Evolutionary conservation across 1,140 invertebrate genomes (phyloP).

Genomic region (Paraescarpia echinospica): DNA sequence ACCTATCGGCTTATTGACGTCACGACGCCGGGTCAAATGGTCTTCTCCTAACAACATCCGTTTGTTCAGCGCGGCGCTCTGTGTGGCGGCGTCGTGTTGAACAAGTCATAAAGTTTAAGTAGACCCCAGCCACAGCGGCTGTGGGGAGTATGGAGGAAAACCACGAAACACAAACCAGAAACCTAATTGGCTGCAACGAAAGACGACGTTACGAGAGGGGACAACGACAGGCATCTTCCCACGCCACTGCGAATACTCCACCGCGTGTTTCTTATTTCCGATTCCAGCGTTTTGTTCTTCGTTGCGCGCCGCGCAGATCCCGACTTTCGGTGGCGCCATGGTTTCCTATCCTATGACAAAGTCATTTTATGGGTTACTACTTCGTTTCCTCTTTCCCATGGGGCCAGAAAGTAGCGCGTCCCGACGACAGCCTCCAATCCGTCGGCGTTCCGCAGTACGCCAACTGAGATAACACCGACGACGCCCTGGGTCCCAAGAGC

Average conservation of each 20-base stretch:
- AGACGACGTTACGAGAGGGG: not conserved
- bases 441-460: not conserved
- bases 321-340: not conserved
- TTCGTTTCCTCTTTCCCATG: constrained; percentile 1
- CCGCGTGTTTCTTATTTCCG: not conserved
- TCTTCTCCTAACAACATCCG: not conserved
- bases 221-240: not conserved
- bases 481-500: not conserved
- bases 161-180: not conserved
- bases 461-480: not conserved
- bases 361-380: not conserved
- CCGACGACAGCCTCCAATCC: not conserved
- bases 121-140: not conserved
- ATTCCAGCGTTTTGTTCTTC: not conserved
- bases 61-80: not conserved
- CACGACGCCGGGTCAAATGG: not conserved
- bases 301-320: too few relatives aligned
- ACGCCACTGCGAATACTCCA: not conserved
- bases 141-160: not conserved
- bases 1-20: not conserved
- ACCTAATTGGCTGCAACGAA: not conserved
- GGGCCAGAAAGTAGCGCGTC: not conserved
- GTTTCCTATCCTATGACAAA: not conserved
- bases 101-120: not conserved
- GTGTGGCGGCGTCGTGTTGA: not conserved